A percentile compares a stretch with the other conserved stretches of the same genome.
These are phyloP conservation scores for Diaperis boleti DNA, from an alignment of 2,888 invertebrate genomes.

Conservation along the genomic window DNA sequence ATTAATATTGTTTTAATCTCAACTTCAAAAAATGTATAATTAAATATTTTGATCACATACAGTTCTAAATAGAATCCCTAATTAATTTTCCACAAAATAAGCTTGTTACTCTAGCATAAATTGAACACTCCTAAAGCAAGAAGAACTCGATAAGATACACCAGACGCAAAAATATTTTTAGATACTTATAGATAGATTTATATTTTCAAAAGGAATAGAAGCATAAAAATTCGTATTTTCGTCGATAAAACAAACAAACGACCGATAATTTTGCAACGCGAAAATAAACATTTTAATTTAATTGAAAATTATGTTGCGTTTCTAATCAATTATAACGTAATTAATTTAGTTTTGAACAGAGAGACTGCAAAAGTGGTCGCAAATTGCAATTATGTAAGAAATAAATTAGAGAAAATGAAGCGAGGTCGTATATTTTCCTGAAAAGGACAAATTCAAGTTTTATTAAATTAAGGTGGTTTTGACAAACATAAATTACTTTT, in stretches of 20 bases:
- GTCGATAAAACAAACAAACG: conserved; percentile 5
- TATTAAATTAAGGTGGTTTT: not conserved
- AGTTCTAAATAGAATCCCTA: conserved; percentile 9
- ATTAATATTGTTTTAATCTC: no score
- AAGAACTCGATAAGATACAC: conserved; percentile 14
- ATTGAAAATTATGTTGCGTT: not conserved
- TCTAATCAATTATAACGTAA: conserved; percentile 1
- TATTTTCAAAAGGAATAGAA: conserved; percentile 1
- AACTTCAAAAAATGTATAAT: no score
- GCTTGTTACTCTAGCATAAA: conserved; percentile 28
- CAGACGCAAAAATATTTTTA: conserved; percentile 26
- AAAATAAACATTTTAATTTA: conserved; percentile 6
- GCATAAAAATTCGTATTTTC: conserved; percentile 5
- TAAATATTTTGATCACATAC: no score
- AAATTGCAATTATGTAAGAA: conserved; percentile 2
- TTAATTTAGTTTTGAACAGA: not conserved
- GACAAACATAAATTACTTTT: conserved; percentile 5
- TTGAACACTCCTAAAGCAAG: conserved; percentile 5
- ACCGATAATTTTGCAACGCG: not conserved
- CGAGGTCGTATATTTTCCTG: not conserved
- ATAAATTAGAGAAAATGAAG: conserved; percentile 1
- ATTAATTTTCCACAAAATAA: conserved; percentile 22
- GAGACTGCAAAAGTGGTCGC: not conserved
- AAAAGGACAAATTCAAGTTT: conserved; percentile 7
- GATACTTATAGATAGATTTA: conserved; percentile 16